These are phyloP conservation scores for Motacilla tschutschensis DNA, from an alignment of 2,113 vertebrate species.

Conservation along the genomic window DNA sequence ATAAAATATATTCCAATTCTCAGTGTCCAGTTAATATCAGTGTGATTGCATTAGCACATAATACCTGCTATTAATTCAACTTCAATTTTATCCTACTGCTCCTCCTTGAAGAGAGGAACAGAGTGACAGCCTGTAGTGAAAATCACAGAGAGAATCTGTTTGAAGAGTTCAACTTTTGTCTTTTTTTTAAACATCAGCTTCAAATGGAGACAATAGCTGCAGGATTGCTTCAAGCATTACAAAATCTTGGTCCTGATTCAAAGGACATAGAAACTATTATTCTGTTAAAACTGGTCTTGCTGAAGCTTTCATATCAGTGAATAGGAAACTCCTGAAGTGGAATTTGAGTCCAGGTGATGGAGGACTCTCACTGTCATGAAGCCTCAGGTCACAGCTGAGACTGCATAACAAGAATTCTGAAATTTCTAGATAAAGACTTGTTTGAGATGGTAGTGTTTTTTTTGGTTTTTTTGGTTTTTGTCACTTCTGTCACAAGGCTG, in stretches of 20 bases:
- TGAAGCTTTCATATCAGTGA: background rate
- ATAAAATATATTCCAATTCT: background rate
- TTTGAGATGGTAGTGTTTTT: background rate
- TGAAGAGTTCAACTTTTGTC: background rate
- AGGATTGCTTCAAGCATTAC: background rate
- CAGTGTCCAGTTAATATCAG: background rate
- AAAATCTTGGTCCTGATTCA: background rate
- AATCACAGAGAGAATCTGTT: background rate
- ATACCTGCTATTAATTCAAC: slow-evolving; percentile 13
- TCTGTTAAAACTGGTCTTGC: background rate
- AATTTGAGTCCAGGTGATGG: background rate
- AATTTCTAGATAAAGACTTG: background rate
- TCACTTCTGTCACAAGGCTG: background rate
- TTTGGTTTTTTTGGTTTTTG: background rate
- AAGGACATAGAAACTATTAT: background rate
- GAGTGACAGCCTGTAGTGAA: background rate
- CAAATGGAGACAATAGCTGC: background rate
- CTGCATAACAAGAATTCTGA: background rate
- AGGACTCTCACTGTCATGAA: background rate
- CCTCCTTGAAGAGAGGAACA: background rate
- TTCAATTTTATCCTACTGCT: background rate
- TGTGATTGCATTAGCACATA: slow-evolving; percentile 13
- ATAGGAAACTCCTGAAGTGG: background rate
- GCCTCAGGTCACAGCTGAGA: background rate
- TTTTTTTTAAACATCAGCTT: background rate